These are phyloP conservation scores for Habrosyne pyritoides DNA, from an alignment of 2,888 invertebrate species.

Conservation along the genomic window DNA sequence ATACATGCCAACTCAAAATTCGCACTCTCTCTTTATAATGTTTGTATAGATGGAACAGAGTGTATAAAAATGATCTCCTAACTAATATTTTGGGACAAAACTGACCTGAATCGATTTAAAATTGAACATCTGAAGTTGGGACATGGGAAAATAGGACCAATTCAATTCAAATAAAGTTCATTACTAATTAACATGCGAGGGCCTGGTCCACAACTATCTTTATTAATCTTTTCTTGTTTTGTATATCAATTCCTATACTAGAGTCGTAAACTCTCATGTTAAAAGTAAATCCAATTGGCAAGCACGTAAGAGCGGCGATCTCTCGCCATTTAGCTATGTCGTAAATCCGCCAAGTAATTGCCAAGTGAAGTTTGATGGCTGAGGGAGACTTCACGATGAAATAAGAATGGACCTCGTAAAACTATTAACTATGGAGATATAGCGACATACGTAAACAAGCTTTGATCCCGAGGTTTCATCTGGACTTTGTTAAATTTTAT, in stretches of 20 bases:
- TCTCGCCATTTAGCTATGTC: conserved; percentile 42
- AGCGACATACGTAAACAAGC: conserved; percentile 2
- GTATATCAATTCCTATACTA: neutral
- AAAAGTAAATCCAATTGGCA: neutral
- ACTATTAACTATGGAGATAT: conserved; percentile 33
- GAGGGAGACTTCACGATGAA: conserved; percentile 33
- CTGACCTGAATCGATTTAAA: too few species aligned
- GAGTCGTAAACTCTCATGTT: neutral
- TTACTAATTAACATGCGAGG: too few species aligned
- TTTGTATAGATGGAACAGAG: too few species aligned
- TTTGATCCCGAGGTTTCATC: neutral
- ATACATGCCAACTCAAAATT: too few species aligned
- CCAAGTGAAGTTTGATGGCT: conserved; percentile 50
- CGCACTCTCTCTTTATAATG: too few species aligned
- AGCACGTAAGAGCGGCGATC: conserved; percentile 34
- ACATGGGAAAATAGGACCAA: too few species aligned
- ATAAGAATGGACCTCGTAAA: conserved; percentile 33
- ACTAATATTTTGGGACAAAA: too few species aligned
- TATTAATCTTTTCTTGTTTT: too few species aligned
- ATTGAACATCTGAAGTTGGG: too few species aligned
- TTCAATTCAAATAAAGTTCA: too few species aligned
- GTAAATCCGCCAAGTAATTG: conserved; percentile 53
- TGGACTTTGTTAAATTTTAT: neutral
- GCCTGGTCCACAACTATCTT: too few species aligned
- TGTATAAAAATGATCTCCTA: too few species aligned